These are phyloP conservation scores for Larimichthys crocea DNA, from an alignment of 2,113 vertebrate species.

Conservation along the genomic window DNA sequence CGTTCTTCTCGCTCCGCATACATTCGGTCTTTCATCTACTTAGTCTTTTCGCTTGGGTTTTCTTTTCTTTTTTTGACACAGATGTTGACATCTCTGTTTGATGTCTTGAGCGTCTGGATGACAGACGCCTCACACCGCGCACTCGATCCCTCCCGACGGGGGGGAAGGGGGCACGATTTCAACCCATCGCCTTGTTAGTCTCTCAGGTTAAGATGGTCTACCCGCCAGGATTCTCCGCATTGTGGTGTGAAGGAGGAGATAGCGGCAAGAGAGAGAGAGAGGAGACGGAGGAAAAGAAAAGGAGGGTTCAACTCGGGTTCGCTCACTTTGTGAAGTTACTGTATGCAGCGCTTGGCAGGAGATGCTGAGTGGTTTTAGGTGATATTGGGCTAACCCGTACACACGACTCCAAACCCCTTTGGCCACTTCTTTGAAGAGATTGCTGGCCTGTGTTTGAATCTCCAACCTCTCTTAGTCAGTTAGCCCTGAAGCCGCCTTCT, in stretches of 20 bases:
- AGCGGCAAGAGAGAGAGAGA: neutral
- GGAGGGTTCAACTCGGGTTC: conserved; percentile 61
- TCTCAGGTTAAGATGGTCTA: conserved; percentile 29
- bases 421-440: conserved; percentile 49
- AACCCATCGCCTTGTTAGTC: conserved; percentile 17
- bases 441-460: conserved; percentile 45
- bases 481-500: neutral
- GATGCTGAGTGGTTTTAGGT: conserved; percentile 48
- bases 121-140: conserved; percentile 1
- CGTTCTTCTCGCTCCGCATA: conserved; percentile 1
- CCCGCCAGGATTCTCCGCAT: conserved; percentile 27
- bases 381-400: conserved; percentile 53
- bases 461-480: conserved; percentile 6
- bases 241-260: conserved; percentile 34
- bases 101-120: conserved; percentile 36
- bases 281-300: conserved; percentile 3
- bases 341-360: conserved; percentile 22
- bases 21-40: conserved; percentile 13
- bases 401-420: conserved; percentile 31
- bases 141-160: conserved; percentile 4
- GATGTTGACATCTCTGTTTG: conserved; percentile 39
- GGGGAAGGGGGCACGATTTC: neutral
- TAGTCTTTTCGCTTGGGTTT: neutral
- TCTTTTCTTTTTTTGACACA: neutral
- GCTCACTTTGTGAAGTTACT: conserved; percentile 27